Conservation (phyloP, 1,140 invertebrate species). For the Hylaeus volcanicus region DNA sequence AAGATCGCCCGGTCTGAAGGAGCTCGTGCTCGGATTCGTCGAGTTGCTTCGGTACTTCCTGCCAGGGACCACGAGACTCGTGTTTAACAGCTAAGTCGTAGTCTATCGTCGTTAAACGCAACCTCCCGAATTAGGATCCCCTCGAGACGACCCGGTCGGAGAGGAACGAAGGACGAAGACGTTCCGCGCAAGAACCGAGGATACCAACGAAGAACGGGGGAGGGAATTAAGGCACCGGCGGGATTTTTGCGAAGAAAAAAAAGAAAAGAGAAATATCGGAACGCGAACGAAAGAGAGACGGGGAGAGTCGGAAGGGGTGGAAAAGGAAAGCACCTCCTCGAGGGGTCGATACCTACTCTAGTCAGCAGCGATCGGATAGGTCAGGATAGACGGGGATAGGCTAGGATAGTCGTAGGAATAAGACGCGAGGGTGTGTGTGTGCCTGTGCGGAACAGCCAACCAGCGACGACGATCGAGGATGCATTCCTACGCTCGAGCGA, state of each 20-base stretch:
- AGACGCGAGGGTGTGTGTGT: neutral
- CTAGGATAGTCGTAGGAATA: constrained; percentile 30
- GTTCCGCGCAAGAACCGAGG: neutral
- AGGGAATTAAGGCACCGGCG: constrained; percentile 12
- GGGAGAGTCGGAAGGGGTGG: neutral
- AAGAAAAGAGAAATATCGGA: neutral
- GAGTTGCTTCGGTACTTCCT: constrained; percentile 50
- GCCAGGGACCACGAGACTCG: constrained; percentile 30
- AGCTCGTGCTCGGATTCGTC: constrained; percentile 63
- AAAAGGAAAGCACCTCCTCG: constrained; percentile 35
- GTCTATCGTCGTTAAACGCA: constrained; percentile 41
- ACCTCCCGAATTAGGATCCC: constrained; percentile 39
- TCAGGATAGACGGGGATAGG: constrained; percentile 58
- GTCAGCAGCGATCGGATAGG: constrained; percentile 68
- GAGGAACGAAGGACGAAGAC: constrained; percentile 8
- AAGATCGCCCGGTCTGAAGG: constrained; percentile 68
- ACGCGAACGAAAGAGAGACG: neutral
- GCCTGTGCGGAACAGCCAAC: constrained; percentile 10
- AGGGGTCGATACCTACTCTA: constrained; percentile 70
- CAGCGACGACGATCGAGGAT: constrained; percentile 28
- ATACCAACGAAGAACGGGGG: neutral
- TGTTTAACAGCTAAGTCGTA: constrained; percentile 46
- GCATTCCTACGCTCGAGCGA: constrained; percentile 25
- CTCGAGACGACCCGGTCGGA: neutral
- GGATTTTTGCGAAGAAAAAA: constrained; percentile 26